Conservation (phyloP, 2,888 invertebrate genomes). For the Synergus umbraculus region DNA sequence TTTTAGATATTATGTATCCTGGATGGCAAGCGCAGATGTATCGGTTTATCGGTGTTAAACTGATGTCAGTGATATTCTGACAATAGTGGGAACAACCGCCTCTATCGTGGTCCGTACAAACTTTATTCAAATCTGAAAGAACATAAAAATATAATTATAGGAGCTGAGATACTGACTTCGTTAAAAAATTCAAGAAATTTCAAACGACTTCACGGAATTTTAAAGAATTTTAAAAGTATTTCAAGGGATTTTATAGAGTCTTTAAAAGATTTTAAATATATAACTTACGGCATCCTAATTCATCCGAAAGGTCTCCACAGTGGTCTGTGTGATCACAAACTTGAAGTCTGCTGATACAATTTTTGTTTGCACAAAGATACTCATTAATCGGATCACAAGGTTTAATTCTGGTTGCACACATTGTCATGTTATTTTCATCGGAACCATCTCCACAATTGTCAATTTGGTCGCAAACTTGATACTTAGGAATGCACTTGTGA, state of each 20-base stretch:
- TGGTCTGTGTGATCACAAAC: conserved; percentile 94
- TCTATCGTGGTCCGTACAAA: conserved; percentile 76
- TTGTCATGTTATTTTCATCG: conserved; percentile 96
- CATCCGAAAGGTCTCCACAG: conserved; percentile 94
- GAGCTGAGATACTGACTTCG: background rate
- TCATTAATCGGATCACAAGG: conserved; percentile 88
- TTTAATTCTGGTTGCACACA: conserved; percentile 87
- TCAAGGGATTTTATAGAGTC: background rate
- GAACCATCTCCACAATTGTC: conserved; percentile 97
- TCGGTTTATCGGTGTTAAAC: conserved; percentile 77
- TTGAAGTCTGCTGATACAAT: conserved; percentile 87
- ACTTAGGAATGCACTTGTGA: conserved; percentile 90
- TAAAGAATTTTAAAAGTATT: too few species aligned
- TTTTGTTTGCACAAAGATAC: conserved; percentile 92
- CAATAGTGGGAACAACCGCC: conserved; percentile 97
- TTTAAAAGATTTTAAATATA: conserved; percentile 2
- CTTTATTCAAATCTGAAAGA: conserved; percentile 75
- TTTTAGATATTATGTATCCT: conserved; percentile 89
- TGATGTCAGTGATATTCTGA: conserved; percentile 86
- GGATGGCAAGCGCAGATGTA: conserved; percentile 94
- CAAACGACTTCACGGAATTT: too few species aligned
- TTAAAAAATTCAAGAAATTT: too few species aligned
- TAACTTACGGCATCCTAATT: conserved; percentile 89
- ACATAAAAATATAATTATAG: conserved; percentile 35
- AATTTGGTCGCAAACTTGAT: conserved; percentile 93